Evolutionary conservation across 2,113 vertebrate species (phyloP).

Genomic region (Bothrops jararaca): DNA sequence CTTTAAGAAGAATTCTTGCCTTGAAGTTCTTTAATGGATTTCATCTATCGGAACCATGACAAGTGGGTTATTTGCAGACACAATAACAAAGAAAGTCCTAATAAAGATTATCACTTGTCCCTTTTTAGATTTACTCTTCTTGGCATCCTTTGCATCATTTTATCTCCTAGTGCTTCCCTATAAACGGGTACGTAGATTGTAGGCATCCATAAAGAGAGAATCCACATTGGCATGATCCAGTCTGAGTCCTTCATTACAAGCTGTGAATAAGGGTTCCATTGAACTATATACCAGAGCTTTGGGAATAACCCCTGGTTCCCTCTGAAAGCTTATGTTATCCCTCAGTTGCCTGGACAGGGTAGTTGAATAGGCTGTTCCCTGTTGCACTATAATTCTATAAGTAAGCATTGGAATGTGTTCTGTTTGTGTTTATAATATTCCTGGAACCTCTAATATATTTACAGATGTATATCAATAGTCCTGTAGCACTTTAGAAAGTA

Average conservation of each 20-base stretch:
- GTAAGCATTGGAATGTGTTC: not conserved
- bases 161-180: not conserved
- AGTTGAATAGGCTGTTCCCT: not conserved
- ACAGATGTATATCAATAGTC: not conserved
- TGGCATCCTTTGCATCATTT: not conserved
- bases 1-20: too few relatives aligned
- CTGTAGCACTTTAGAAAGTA: not conserved
- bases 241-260: not conserved
- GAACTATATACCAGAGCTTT: not conserved
- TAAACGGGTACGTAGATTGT: not conserved
- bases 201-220: not conserved
- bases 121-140: not conserved
- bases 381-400: not conserved
- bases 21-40: too few relatives aligned
- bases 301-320: not conserved
- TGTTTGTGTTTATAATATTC: not conserved
- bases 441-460: not conserved
- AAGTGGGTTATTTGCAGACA: not conserved
- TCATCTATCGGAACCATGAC: too few relatives aligned
- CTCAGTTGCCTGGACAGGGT: not conserved
- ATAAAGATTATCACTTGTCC: not conserved
- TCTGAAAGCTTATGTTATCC: not conserved
- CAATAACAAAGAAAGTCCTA: not conserved
- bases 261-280: not conserved
- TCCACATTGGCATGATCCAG: not conserved